Evolutionary conservation across 2,113 vertebrate species (phyloP).

Genomic region (Percopsis transmontana): DNA sequence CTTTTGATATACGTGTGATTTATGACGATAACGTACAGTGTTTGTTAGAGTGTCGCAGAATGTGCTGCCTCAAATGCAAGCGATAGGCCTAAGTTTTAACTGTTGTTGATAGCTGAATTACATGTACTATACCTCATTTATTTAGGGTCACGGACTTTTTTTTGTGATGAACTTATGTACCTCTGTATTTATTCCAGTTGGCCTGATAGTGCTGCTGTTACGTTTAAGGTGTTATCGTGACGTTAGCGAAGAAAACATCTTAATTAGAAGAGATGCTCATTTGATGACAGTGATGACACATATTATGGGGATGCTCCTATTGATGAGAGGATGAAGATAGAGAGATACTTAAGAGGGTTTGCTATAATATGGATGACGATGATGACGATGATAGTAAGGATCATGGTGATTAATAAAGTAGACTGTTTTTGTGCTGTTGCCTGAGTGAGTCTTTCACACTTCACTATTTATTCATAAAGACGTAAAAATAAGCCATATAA

Average conservation of each 20-base stretch:
- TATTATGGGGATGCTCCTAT: neutral
- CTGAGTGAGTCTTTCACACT: neutral
- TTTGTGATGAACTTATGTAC: conserved; percentile 35
- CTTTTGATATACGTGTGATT: conserved; percentile 55
- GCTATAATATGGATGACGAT: conserved; percentile 16
- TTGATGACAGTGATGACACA: neutral
- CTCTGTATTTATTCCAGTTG: conserved; percentile 43
- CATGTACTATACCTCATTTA: conserved; percentile 63
- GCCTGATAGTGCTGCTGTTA: conserved; percentile 34
- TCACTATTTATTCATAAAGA: neutral
- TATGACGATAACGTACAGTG: conserved; percentile 23
- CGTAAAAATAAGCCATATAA: neutral
- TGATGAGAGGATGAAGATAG: conserved; percentile 5
- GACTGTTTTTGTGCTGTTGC: conserved; percentile 25
- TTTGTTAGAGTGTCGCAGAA: conserved; percentile 52
- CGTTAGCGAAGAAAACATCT: neutral
- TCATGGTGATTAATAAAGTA: conserved; percentile 30
- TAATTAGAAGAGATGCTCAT: too few species aligned
- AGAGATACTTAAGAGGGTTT: conserved; percentile 7
- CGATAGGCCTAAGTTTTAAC: conserved; percentile 22
- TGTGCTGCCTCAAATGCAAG: conserved; percentile 60
- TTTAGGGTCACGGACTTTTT: conserved; percentile 32
- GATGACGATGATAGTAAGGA: neutral
- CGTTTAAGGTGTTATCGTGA: neutral
- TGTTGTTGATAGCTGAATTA: conserved; percentile 33